Conservation (phyloP, 2,797 vertebrate species). For the Smutsia gigantea region DNA sequence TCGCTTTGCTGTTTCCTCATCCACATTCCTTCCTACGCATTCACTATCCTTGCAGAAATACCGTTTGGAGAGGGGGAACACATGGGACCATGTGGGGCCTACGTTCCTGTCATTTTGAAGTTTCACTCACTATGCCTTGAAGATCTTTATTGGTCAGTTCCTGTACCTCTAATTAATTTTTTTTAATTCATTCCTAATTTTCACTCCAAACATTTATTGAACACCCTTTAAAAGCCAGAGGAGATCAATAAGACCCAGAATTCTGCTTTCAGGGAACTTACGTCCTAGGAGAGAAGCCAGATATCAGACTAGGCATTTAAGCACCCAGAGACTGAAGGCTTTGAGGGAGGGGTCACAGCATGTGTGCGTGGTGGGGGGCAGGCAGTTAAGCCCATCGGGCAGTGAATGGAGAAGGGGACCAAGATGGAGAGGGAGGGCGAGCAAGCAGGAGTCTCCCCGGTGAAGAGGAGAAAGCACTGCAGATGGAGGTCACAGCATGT, state of each 20-base stretch:
- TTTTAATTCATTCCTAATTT: not conserved
- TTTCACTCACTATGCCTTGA: not conserved
- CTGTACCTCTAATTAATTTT: not conserved
- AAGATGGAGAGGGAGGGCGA: not conserved
- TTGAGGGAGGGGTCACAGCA: not conserved
- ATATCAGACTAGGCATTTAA: not conserved
- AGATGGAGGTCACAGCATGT: not conserved
- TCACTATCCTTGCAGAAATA: rapidly evolving
- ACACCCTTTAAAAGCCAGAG: not conserved
- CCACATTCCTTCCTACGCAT: rapidly evolving
- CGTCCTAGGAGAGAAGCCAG: not conserved
- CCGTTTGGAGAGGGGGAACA: too few species aligned
- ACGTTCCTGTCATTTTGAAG: not conserved
- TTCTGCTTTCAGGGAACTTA: not conserved
- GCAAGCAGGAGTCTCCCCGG: not conserved
- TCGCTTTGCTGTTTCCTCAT: too few species aligned
- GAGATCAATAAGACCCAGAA: not conserved
- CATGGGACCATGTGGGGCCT: rapidly evolving
- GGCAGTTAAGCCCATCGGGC: not conserved
- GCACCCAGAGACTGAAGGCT: too few species aligned
- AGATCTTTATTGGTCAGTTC: not conserved
- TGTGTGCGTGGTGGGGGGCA: not conserved
- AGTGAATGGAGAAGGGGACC: not conserved
- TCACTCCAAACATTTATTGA: not conserved
- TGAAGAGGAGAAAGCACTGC: not conserved